Evolutionary conservation across 2,888 invertebrate species (phyloP), one percentile per base, ranked within the genome.

Genomic region (Julus scandinavius): DNA sequence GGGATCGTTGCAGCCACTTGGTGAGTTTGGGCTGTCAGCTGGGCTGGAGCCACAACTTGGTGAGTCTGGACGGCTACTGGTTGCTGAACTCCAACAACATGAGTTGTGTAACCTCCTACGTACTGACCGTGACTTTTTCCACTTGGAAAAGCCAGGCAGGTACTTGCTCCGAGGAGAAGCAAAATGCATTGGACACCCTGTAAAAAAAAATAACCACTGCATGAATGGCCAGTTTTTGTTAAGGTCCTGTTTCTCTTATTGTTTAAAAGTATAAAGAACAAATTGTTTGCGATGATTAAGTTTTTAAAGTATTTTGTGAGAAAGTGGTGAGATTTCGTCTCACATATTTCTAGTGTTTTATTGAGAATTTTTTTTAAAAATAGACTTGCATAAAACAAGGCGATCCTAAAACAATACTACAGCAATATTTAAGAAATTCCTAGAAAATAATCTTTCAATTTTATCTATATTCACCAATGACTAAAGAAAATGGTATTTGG

Each of bases 51-150:
- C 15, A 13, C 49, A 5, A 85, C 85, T 2, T 85, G 85, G 45
- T 85, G 85, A 45, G 20, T 38, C 29, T 80, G 80, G 80, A 13
- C 38, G 2, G 29, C 72, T 6, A 29, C 38, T 38, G 80, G 80
- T 29, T 80, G 80, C 38, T 80, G 80, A 29, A 80, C 80, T 11
- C 80, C 80, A 5, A 80, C 80, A 13, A 80, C 80, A 38, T 80
- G 80, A 5, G 80, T 80, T 1, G 80, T 80, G 80, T 80, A 80
- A 29, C 80, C 80, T 5, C 29, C 80, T 7, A 45, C 85, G 50
- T 85, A 85, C 50, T 85, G 85, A 20, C 85, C 85, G 17, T 49
- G 50, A 45, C 85, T 85, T 85, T 85, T 85, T 45, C 49, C 50
- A 3, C 50, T 45, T 0, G 85, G 85, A 85, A 85, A 15, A 29